Base-by-base conservation (phyloP, 1,140 invertebrate species). In the Drosophila arawakana region DNA sequence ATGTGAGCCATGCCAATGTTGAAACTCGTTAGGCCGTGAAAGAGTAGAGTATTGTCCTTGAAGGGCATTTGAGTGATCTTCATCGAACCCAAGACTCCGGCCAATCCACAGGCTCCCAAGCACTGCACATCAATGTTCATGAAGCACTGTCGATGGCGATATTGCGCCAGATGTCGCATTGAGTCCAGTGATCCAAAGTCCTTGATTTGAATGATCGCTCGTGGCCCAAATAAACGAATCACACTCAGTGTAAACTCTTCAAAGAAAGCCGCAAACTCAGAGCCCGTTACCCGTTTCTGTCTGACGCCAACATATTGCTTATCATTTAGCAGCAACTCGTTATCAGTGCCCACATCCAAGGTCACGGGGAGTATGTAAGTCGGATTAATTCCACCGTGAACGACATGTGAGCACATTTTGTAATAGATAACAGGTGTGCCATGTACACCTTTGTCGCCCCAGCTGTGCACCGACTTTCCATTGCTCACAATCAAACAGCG, bases 91-190 rank as follows among this genome's bases (percentile, higher is more conserved):
- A 99, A 92, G 11, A 99, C 92, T 0, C 98, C 98, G 25, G 98
- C 97, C 7, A 99, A 95, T 2, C 97, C 98, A 9, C 99, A 98
- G 6, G 97, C 94, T 7, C 96, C 96, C 3, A 97, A 97, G 30
- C 97, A 98, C 92, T 99, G 98, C 85, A 99, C 98, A 89, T 99
- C 98, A 86, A 99, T 97, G 93, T 99, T 99, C 91, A 99, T 98
- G 6, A 97, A 98, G 91, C 98, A 98, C 85, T 98, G 98, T 15
- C 93, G 89, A 58, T 97, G 93, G 13, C 97, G 94, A 93, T 98
- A 99, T 90, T 96, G 97, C 67, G 95, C 95, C 60, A 99, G 93
- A 37, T 98, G 93, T 10, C 96, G 93, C 93, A 98, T 98, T 4
- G 98, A 98, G 93, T 98, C 98, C 0, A 95, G 93, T 77, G 98